Percentiles rank a stretch among this genome's conserved stretches.
These are phyloP conservation scores for Geophilus truncorum DNA, from an alignment of 2,888 invertebrate species.

Conservation along the genomic window DNA sequence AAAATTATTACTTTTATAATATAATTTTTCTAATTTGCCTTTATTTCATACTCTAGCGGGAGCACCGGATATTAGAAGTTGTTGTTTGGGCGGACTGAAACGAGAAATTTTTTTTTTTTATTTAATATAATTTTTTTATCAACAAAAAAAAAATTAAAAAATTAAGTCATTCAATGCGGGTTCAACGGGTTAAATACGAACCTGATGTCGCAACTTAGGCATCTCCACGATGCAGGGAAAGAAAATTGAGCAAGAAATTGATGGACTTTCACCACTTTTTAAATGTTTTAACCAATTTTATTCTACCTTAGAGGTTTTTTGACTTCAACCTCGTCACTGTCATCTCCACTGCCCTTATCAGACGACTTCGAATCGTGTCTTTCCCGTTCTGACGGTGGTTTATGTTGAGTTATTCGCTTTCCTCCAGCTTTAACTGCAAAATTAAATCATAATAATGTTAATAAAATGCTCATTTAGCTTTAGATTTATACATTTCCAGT, in stretches of 20 bases:
- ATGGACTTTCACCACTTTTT: not conserved
- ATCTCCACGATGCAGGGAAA: not conserved
- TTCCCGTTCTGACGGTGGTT: slow-evolving; percentile 54
- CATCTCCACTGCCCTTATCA: slow-evolving; percentile 53
- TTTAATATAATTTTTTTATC: not conserved
- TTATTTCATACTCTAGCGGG: slow-evolving; percentile 56
- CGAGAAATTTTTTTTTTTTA: slow-evolving; percentile 28
- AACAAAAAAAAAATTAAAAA: not conserved
- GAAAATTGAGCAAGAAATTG: not conserved
- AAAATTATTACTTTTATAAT: not conserved
- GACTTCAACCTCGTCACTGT: slow-evolving; percentile 63
- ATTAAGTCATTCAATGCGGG: slow-evolving; percentile 51
- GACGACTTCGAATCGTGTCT: slow-evolving; percentile 43
- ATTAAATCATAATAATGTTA: not conserved
- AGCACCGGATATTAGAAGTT: slow-evolving; percentile 67
- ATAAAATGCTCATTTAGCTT: not conserved
- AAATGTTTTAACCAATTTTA: not conserved
- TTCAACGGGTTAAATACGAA: slow-evolving; percentile 50
- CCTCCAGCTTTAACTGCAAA: slow-evolving; percentile 80
- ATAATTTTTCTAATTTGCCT: not conserved
- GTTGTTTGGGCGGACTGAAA: slow-evolving; percentile 66
- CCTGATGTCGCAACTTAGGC: not conserved
- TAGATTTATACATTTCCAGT: too few species aligned
- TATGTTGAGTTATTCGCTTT: slow-evolving; percentile 86
- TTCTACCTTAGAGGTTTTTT: slow-evolving; percentile 36